Conservation (phyloP, 2,797 vertebrate genomes). For the Peromyscus attwateri region DNA sequence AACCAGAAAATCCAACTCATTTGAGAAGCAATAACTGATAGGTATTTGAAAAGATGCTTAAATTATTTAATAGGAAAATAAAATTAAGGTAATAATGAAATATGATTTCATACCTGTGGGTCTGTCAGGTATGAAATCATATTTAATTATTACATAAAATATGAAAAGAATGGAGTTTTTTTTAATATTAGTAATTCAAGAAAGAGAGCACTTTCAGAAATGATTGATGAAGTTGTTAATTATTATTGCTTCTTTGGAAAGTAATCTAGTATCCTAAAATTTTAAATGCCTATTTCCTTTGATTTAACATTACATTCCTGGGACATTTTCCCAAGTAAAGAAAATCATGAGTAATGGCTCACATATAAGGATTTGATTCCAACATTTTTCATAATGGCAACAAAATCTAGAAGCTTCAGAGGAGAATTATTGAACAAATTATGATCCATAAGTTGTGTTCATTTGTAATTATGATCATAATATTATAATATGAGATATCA, state of each 20-base stretch:
- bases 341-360: constrained; percentile 62
- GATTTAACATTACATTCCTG: constrained; percentile 30
- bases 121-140: constrained; percentile 25
- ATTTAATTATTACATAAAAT: neutral
- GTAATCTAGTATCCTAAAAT: constrained; percentile 51
- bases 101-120: neutral
- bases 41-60: constrained; percentile 47
- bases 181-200: neutral
- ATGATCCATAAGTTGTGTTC: constrained; percentile 21
- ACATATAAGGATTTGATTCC: constrained; percentile 8
- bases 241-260: constrained; percentile 67
- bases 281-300: constrained; percentile 57
- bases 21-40: neutral
- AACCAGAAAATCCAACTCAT: constrained; percentile 45
- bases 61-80: constrained; percentile 40
- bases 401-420: constrained; percentile 2
- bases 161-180: constrained; percentile 7
- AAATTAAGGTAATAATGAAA: constrained; percentile 43
- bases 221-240: constrained; percentile 37
- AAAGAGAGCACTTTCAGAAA: constrained; percentile 34
- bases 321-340: constrained; percentile 35
- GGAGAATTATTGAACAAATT: constrained; percentile 43
- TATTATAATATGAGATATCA: constrained; percentile 25
- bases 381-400: constrained; percentile 67
- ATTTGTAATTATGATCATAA: neutral